Percentiles rank a stretch among this genome's conserved stretches.
phyloP scores from a whole-genome alignment of 2,888 invertebrate species.

The Augochlorella aurata region DNA sequence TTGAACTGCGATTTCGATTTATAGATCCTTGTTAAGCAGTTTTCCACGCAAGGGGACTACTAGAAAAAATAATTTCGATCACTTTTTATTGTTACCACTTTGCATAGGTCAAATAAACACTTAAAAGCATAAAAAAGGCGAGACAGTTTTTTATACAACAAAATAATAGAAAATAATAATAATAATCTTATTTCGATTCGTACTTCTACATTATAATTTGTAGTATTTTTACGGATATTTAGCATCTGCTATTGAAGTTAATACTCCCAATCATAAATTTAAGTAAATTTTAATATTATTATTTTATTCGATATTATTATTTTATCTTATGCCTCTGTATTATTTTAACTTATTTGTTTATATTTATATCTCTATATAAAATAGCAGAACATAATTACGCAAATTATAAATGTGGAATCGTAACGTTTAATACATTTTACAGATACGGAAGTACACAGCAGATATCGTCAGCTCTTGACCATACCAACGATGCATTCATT shows the following conservation, averaged over 20 bases:
- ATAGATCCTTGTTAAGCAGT: no score
- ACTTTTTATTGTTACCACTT: background rate
- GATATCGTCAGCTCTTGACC: slow-evolving; percentile 65
- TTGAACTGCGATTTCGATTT: no score
- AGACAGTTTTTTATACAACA: background rate
- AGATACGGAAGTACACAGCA: slow-evolving; percentile 43
- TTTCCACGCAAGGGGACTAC: no score
- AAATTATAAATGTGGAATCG: background rate
- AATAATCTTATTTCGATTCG: no score
- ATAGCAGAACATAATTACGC: background rate
- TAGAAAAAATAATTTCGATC: background rate
- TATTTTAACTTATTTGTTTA: no score
- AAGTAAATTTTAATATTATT: no score
- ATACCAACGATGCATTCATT: slow-evolving; percentile 68
- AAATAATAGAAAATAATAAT: background rate
- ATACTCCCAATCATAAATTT: no score
- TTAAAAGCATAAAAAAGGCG: background rate
- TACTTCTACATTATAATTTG: no score
- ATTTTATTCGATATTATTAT: no score
- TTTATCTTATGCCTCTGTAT: no score
- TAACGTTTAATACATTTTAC: slow-evolving; percentile 49
- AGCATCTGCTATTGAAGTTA: no score
- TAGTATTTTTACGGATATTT: no score
- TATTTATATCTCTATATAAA: background rate
- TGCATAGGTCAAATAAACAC: background rate